Conservation (phyloP, 2,797 vertebrate genomes). For the Manis pentadactyla region DNA sequence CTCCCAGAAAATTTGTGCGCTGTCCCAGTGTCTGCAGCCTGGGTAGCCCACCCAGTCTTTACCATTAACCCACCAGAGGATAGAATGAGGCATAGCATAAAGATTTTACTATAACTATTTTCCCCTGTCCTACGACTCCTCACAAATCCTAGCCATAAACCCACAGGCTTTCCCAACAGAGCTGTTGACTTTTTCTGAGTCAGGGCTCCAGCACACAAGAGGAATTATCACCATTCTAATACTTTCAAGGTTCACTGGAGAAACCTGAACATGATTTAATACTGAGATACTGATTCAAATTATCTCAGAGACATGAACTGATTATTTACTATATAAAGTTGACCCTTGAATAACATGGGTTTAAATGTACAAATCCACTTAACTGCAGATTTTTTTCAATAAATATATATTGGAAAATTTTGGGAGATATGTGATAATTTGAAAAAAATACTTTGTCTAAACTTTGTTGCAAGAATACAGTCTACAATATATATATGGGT, state of each 20-base stretch:
- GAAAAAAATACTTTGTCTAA: no score
- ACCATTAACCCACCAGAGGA: background rate
- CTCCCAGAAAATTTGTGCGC: background rate
- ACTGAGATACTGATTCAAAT: background rate
- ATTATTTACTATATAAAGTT: background rate
- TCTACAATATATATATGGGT: no score
- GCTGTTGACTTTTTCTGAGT: background rate
- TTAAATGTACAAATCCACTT: no score
- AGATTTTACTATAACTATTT: background rate
- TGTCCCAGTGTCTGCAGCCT: background rate
- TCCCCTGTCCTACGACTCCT: background rate
- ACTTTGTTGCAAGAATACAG: no score
- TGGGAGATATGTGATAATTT: no score
- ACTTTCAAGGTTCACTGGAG: background rate
- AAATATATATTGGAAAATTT: no score
- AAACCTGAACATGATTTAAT: conserved; percentile 40
- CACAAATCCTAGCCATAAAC: background rate
- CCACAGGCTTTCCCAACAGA: background rate
- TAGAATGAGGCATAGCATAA: background rate
- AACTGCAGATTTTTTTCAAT: no score
- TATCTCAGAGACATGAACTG: background rate
- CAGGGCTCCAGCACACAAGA: background rate
- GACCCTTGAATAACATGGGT: no score
- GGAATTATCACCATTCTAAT: background rate
- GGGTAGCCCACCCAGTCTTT: background rate